Conservation (phyloP, 2,113 vertebrate genomes). For the Onychorhynchus coronatus region DNA sequence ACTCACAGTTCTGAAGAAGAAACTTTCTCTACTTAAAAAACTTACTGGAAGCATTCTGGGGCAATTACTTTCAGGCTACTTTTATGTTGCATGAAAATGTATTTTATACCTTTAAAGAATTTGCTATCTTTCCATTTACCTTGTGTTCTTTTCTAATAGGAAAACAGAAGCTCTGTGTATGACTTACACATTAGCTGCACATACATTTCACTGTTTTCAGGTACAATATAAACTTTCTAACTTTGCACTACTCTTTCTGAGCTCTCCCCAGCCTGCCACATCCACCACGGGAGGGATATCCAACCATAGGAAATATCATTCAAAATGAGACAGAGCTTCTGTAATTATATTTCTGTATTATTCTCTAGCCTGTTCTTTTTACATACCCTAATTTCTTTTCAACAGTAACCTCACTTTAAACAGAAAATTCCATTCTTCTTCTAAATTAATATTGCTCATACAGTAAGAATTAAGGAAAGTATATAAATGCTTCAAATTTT, state of each 20-base stretch:
- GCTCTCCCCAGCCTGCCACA: background rate
- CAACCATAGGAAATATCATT: background rate
- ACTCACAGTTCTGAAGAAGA: background rate
- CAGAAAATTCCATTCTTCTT: conserved; percentile 14
- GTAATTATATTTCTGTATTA: background rate
- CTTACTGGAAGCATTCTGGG: background rate
- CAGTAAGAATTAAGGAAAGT: background rate
- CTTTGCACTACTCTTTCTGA: background rate
- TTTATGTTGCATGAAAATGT: background rate
- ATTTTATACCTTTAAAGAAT: background rate
- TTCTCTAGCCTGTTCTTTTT: background rate
- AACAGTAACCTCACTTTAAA: conserved; percentile 1
- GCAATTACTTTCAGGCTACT: background rate
- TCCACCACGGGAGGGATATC: background rate
- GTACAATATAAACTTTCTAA: background rate
- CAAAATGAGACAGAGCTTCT: background rate
- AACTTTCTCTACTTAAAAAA: background rate
- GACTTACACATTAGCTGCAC: background rate
- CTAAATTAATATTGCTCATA: conserved; percentile 34
- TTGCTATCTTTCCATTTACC: background rate
- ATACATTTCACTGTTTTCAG: background rate
- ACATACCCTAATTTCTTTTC: background rate
- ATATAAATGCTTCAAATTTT: background rate
- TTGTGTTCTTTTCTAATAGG: background rate
- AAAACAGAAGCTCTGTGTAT: background rate